phyloP scores from a whole-genome alignment of 2,888 invertebrate species.

The Elmis aenea region DNA sequence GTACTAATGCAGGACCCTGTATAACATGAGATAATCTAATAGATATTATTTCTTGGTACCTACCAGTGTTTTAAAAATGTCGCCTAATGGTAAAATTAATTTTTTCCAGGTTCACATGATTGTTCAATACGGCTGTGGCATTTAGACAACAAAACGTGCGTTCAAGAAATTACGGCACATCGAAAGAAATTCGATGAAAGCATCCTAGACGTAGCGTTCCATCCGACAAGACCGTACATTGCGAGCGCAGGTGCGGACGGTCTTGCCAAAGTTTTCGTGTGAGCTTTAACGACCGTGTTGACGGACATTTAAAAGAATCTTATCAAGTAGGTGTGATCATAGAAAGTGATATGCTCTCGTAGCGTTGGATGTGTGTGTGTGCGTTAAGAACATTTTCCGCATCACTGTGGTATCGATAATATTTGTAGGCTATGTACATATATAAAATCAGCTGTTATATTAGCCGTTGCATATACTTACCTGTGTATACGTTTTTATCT shows the following conservation, averaged over 20 bases:
- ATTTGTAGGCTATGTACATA: slow-evolving; percentile 19
- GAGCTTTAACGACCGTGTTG: slow-evolving; percentile 29
- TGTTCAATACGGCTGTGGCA: slow-evolving; percentile 99
- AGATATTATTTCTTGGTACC: too few species aligned
- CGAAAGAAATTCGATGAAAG: slow-evolving; percentile 99
- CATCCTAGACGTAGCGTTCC: slow-evolving; percentile 98
- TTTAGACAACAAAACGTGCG: slow-evolving; percentile 97
- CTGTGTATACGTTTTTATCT: too few species aligned
- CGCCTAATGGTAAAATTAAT: too few species aligned
- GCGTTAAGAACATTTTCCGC: not conserved
- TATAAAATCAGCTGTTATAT: too few species aligned
- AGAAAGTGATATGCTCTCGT: slow-evolving; percentile 2
- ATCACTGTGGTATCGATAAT: slow-evolving; percentile 6
- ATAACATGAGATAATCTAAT: too few species aligned
- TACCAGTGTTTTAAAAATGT: too few species aligned
- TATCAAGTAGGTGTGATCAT: slow-evolving; percentile 11
- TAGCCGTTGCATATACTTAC: too few species aligned
- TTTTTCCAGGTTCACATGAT: slow-evolving; percentile 74
- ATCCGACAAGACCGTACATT: slow-evolving; percentile 96
- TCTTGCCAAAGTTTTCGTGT: slow-evolving; percentile 97
- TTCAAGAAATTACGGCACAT: slow-evolving; percentile 99
- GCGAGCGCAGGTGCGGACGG: slow-evolving; percentile 99
- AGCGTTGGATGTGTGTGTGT: slow-evolving; percentile 4
- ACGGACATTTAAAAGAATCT: slow-evolving; percentile 3
- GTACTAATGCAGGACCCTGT: too few species aligned